phyloP scores from a whole-genome alignment of 2,888 invertebrate species.

The Petrolisthes cinctipes region DNA sequence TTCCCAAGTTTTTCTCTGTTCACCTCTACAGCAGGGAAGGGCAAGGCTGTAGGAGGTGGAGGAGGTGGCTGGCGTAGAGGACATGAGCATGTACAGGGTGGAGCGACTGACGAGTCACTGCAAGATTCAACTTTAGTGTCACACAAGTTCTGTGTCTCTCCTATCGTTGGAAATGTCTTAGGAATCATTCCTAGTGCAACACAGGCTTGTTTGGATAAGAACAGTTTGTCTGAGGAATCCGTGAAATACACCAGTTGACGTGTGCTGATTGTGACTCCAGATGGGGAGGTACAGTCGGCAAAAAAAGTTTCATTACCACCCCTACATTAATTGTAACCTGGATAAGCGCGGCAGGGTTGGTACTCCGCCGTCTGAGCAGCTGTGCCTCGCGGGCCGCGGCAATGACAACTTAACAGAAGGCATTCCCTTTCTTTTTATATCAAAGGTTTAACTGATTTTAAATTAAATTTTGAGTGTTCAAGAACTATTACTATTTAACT shows the following conservation, averaged over 20 bases:
- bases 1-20: too few species aligned
- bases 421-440: too few species aligned
- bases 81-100: conserved; percentile 12
- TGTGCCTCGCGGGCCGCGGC: too few species aligned
- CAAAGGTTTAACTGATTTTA: too few species aligned
- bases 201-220: conserved; percentile 34
- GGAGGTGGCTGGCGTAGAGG: conserved; percentile 33
- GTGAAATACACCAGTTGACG: conserved; percentile 31
- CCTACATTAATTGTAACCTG: too few species aligned
- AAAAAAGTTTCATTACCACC: too few species aligned
- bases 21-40: conserved; percentile 33
- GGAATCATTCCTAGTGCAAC: conserved; percentile 40
- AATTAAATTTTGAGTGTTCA: too few species aligned
- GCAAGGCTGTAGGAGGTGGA: conserved; percentile 19
- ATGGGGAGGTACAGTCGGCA: too few species aligned
- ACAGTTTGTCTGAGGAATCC: conserved; percentile 35
- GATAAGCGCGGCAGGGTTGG: too few species aligned
- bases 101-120: neutral
- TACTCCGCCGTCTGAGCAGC: too few species aligned
- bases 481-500: too few species aligned
- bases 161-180: conserved; percentile 37
- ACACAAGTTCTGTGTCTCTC: conserved; percentile 16
- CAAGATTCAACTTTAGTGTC: neutral
- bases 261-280: neutral
- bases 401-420: too few species aligned